Percentiles rank a stretch among this genome's conserved stretches.
Evolutionary conservation across 2,888 invertebrate species (phyloP).

Genomic region (Vesta saturnalis): DNA sequence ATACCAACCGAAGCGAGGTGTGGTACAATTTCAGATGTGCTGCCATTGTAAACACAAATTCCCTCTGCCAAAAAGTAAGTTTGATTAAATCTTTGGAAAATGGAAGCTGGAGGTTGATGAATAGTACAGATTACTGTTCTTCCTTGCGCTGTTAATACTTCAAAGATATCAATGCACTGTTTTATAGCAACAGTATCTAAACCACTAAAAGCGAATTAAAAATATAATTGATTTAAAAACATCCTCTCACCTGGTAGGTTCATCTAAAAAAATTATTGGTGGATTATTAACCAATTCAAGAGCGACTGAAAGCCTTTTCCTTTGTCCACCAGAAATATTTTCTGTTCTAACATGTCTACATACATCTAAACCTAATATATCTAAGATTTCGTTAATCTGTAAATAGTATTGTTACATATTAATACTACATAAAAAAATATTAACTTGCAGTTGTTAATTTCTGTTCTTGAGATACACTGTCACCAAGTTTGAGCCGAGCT

Average conservation of each 20-base stretch:
- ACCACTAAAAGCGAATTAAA: constrained; percentile 65
- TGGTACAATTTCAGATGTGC: constrained; percentile 74
- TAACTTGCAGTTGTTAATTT: constrained; percentile 72
- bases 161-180: constrained; percentile 75
- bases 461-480: constrained; percentile 66
- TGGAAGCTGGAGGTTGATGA: constrained; percentile 82
- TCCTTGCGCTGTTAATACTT: constrained; percentile 75
- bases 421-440: background rate
- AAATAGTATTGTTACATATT: background rate
- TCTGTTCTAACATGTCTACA: constrained; percentile 74
- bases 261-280: constrained; percentile 82
- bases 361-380: constrained; percentile 73
- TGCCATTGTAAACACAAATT: constrained; percentile 74
- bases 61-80: constrained; percentile 68
- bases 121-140: constrained; percentile 82
- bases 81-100: constrained; percentile 79
- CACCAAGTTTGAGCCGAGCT: constrained; percentile 77
- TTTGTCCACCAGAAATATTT: constrained; percentile 79
- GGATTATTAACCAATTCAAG: constrained; percentile 85
- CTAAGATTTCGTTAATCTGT: constrained; percentile 78
- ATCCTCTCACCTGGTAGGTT: constrained; percentile 78
- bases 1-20: constrained; percentile 72
- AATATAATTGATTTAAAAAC: constrained; percentile 11
- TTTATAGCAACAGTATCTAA: constrained; percentile 79
- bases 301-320: constrained; percentile 79